Percentiles rank a stretch among this genome's conserved stretches.
Conservation (phyloP, 2,113 vertebrate species). For the Calyptommatus sinebrachiatus region DNA sequence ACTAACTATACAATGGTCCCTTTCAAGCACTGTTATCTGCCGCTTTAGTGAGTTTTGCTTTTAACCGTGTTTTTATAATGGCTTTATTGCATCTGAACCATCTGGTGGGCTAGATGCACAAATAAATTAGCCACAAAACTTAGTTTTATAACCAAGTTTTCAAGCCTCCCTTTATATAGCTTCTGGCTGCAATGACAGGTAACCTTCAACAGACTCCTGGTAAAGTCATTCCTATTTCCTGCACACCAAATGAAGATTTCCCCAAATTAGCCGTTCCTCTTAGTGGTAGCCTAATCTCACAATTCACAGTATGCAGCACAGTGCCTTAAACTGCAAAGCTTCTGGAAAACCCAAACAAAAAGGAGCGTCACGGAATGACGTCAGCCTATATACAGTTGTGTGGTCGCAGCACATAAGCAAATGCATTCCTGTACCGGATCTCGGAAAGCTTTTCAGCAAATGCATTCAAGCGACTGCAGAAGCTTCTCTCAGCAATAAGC, state of each 20-base stretch:
- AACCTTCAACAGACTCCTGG: conserved; percentile 29
- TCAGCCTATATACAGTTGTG: conserved; percentile 99
- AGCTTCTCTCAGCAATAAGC: conserved; percentile 84
- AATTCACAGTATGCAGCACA: conserved; percentile 63
- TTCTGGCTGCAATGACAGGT: conserved; percentile 42
- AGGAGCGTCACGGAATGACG: conserved; percentile 91
- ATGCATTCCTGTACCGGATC: conserved; percentile 83
- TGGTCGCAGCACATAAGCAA: conserved; percentile 95
- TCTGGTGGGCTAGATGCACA: no score
- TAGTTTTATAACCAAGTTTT: conserved; percentile 17
- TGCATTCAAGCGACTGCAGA: conserved; percentile 86
- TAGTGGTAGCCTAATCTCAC: conserved; percentile 57
- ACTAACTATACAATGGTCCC: not conserved
- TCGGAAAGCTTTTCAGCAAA: conserved; percentile 88
- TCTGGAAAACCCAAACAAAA: conserved; percentile 85
- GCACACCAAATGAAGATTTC: conserved; percentile 49
- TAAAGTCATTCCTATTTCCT: conserved; percentile 56
- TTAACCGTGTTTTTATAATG: no score
- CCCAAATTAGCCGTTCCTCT: not conserved
- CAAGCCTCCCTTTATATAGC: conserved; percentile 55
- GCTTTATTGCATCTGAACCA: no score
- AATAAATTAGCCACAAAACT: not conserved
- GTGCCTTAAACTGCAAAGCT: conserved; percentile 77
- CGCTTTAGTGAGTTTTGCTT: no score
- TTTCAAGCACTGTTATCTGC: no score